Evolutionary conservation across 1,140 invertebrate genomes (phyloP), one percentile per base, ranked within the genome.

Genomic region (Lineus longissimus): DNA sequence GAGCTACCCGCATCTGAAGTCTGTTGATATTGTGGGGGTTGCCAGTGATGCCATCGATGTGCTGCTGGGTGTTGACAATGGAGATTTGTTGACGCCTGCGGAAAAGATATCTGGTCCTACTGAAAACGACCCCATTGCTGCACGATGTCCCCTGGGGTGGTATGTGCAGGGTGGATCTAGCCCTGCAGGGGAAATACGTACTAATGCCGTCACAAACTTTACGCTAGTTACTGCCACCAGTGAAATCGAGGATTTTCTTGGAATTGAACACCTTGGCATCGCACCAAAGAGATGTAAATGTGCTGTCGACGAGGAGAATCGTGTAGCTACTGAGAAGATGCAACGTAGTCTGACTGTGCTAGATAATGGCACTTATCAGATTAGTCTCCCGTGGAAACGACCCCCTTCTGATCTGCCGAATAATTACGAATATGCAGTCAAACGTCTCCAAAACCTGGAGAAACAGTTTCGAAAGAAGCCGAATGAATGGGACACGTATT

Each of bases 121-220:
- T n/a, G 25, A 27, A 7, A 25, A 25, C 6, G 55, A 57, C 30
- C 55, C 55, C 4, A 31, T 57, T 31, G 55, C 25, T 31, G 23
- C 55, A 57, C 23, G 55, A 31, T 57, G 23, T 33, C 23, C 30
- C n/a, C 55, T 57, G 17, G 55, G 55, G 2, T 57, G 55, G 55
- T 57, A 57, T 33, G 55, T 57, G 11, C 55, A 57, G 55, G 55
- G 55, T n/a, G 55, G 55, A 36, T 36, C 33, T 15, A 36, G 33
- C 33, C 33, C 47, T 6, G n/a, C 6, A 51, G 19, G 19, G 11
- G 47, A 51, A 6, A 23, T n/a, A 9, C n/a, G 6, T 4, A 27
- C n/a, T n/a, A 51, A 51, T n/a, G n/a, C 47, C 25, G 47, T 51
- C 47, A n/a, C 25, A 6, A 51, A 27, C n/a, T 51, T 4, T n/a